Base-by-base conservation (phyloP, 92 coral and sea anemone species). In the Paramuricea clavata region DNA sequence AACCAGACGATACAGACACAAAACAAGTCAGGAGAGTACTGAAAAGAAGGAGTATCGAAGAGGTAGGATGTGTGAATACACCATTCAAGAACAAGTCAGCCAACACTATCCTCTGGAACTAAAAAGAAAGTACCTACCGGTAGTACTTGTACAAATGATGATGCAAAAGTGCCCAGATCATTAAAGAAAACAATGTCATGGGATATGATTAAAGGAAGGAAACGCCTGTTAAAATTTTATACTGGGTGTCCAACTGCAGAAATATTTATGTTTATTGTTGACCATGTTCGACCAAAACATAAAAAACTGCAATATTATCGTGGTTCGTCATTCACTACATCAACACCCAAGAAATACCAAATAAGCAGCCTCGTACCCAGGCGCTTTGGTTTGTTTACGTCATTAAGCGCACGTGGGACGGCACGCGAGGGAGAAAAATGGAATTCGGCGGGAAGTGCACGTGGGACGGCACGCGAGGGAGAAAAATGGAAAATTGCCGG, bases 281-380 rank as follows among this genome's bases (percentile, higher is more conserved):
- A 62, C 30, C 81, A 87, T 43, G 72, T 71, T 32, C 54, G 60
- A 57, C 60, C 25, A 1, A 87, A 81, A 67, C 64, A 68, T 54
- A 2, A 33, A 27, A 87, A 87, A 52, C 79, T 81, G 9, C 87
- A 81, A 43, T 87, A 71, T 87, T 81, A 81, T 77, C 72, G 74
- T 28, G 90, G 82, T 0, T 21, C 57, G 42, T 2, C 69, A 61
- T 61, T 25, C 27, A 61, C 2, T 61, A 61, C 12, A 2, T 3
- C 27, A 3, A 61, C 3, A 1, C 2, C 69, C 2, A 61, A 61
- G 1, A 61, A 61, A 61, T n/a, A n/a, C n/a, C n/a, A n/a, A n/a
- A n/a, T n/a, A n/a, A n/a, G n/a, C n/a, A n/a, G n/a, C n/a, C n/a
- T n/a, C n/a, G n/a, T n/a, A n/a, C n/a, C n/a, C n/a, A n/a, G n/a